Conservation (phyloP, 2,113 vertebrate genomes). For the Atlantisia rogersi region DNA sequence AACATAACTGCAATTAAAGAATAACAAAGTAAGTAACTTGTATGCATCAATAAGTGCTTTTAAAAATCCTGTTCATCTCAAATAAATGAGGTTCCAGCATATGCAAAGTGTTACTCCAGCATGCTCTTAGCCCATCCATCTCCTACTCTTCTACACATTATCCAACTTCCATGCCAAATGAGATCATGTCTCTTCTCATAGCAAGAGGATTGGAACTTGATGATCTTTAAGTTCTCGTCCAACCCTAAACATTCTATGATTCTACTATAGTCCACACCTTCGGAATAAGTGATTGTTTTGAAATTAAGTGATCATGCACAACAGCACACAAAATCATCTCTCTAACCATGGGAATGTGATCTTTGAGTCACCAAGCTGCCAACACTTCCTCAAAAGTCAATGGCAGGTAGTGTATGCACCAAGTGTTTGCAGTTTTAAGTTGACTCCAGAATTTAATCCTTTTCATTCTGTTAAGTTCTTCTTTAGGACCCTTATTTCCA, state of each 20-base stretch:
- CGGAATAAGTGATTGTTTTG: constrained; percentile 38
- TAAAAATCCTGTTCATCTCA: not conserved
- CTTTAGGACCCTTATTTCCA: not conserved
- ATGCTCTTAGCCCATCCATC: not conserved
- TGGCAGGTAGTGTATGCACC: not conserved
- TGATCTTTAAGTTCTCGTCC: no score
- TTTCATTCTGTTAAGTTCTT: not conserved
- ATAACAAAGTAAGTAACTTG: not conserved
- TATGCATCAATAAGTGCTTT: not conserved
- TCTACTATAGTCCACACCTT: not conserved
- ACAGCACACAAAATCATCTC: not conserved
- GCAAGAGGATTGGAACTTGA: no score
- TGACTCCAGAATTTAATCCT: not conserved
- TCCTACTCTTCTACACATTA: not conserved
- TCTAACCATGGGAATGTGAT: not conserved
- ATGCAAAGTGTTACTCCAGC: not conserved
- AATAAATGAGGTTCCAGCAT: not conserved
- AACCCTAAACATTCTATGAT: not conserved
- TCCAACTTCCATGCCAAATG: not conserved
- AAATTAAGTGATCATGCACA: constrained; percentile 35
- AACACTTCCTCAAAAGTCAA: not conserved
- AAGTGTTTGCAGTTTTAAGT: not conserved
- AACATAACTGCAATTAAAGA: not conserved
- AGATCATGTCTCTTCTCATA: not conserved
- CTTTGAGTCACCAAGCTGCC: not conserved